A percentile compares a stretch with the other conserved stretches of the same genome.
phyloP scores from a whole-genome alignment of 2,888 invertebrate genomes.

The Fabriciana adippe region DNA sequence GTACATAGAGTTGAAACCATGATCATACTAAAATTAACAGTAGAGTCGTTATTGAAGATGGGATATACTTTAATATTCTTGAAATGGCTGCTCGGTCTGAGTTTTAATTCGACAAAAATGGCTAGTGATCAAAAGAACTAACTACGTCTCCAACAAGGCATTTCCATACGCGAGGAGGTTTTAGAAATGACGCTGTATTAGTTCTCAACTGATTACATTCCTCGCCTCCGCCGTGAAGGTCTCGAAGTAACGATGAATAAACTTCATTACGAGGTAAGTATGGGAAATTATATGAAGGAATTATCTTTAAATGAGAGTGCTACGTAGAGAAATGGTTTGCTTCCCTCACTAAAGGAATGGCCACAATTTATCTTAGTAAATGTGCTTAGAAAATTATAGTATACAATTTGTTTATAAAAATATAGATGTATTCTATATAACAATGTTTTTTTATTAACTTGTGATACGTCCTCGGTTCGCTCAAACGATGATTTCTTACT shows the following conservation, averaged over 20 bases:
- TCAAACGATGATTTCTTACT: no score
- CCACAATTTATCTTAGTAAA: background rate
- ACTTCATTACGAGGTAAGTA: slow-evolving; percentile 81
- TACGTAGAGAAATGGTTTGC: slow-evolving; percentile 49
- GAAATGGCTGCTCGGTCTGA: slow-evolving; percentile 67
- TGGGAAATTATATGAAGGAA: slow-evolving; percentile 80
- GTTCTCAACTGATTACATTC: slow-evolving; percentile 82
- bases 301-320: slow-evolving; percentile 73
- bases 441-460: no score
- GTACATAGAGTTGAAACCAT: slow-evolving; percentile 48
- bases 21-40: slow-evolving; percentile 76
- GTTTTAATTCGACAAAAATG: slow-evolving; percentile 76
- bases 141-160: slow-evolving; percentile 74
- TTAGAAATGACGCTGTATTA: slow-evolving; percentile 75
- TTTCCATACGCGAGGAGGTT: slow-evolving; percentile 78
- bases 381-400: background rate
- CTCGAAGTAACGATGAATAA: slow-evolving; percentile 78
- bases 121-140: slow-evolving; percentile 80
- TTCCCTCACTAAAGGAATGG: background rate
- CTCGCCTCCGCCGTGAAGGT: slow-evolving; percentile 70
- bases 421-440: background rate
- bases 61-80: slow-evolving; percentile 76
- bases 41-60: slow-evolving; percentile 69
- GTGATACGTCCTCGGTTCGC: no score
- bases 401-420: background rate